These are phyloP conservation scores for Bucco capensis DNA, from an alignment of 2,113 vertebrate genomes.

Conservation along the genomic window DNA sequence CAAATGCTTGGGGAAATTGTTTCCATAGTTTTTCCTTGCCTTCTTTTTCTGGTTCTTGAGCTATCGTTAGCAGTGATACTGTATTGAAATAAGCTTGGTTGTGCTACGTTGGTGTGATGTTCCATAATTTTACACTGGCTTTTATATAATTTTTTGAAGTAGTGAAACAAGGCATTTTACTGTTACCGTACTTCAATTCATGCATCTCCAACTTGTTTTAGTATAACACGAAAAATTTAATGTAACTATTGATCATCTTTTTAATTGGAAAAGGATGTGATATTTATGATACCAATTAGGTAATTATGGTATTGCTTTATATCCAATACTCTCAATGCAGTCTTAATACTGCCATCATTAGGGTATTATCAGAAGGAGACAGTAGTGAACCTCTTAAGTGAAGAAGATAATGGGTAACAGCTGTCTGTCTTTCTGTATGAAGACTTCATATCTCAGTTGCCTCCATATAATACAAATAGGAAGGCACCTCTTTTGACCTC, in stretches of 20 bases:
- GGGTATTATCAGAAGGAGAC: background rate
- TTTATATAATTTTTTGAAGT: background rate
- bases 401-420: background rate
- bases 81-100: constrained; percentile 65
- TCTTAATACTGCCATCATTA: background rate
- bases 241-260: background rate
- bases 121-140: background rate
- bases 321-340: background rate
- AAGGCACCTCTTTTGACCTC: background rate
- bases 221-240: background rate
- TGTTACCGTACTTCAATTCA: background rate
- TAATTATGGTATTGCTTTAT: background rate
- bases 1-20: constrained; percentile 68
- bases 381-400: background rate
- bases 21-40: constrained; percentile 28
- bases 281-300: background rate
- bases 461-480: background rate
- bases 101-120: background rate
- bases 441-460: background rate
- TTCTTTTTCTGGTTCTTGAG: constrained; percentile 56
- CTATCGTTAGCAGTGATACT: constrained; percentile 56
- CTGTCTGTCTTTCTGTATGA: background rate
- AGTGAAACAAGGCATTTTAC: background rate
- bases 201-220: background rate
- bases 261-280: background rate